Percentiles rank a stretch among this genome's conserved stretches.
Conservation (phyloP, 2,888 invertebrate species). For the Criorhina ranunculi region DNA sequence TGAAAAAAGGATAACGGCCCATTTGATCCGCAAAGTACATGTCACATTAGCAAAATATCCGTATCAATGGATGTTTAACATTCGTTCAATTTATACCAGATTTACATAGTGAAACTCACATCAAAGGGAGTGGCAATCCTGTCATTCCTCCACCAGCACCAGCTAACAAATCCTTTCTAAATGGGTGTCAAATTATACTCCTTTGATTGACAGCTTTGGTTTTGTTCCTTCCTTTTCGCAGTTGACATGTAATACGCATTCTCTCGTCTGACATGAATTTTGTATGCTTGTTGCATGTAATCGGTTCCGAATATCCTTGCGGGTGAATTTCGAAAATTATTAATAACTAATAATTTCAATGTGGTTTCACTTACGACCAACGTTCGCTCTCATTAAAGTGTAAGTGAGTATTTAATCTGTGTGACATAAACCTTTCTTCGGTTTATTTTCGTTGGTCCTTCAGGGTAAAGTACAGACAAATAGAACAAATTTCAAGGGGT, state of each 20-base stretch:
- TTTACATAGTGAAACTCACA: slow-evolving; percentile 45
- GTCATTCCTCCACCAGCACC: slow-evolving; percentile 46
- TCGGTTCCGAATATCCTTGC: slow-evolving; percentile 45
- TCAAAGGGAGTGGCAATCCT: slow-evolving; percentile 60
- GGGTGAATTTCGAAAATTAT: slow-evolving; percentile 69
- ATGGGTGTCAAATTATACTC: slow-evolving; percentile 73
- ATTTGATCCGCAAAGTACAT: slow-evolving; percentile 71
- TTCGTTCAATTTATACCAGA: slow-evolving; percentile 46
- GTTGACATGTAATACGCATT: slow-evolving; percentile 59
- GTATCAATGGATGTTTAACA: slow-evolving; percentile 65
- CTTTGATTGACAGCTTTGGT: slow-evolving; percentile 73
- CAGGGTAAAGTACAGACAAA: not conserved
- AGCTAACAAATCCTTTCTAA: slow-evolving; percentile 61
- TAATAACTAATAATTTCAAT: slow-evolving; percentile 76
- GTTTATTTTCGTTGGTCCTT: not conserved
- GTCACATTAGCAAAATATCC: slow-evolving; percentile 75
- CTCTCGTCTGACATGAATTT: slow-evolving; percentile 58
- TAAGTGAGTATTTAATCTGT: slow-evolving; percentile 69
- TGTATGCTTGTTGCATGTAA: slow-evolving; percentile 72
- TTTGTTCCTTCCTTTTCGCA: slow-evolving; percentile 26
- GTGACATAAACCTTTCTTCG: slow-evolving; percentile 38
- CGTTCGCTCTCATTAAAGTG: slow-evolving; percentile 72
- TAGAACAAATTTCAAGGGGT: slow-evolving; percentile 21
- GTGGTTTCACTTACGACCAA: slow-evolving; percentile 72
- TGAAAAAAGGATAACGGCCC: slow-evolving; percentile 64